Conservation (phyloP, 2,797 vertebrate species). For the Rhinatrema bivittatum region DNA sequence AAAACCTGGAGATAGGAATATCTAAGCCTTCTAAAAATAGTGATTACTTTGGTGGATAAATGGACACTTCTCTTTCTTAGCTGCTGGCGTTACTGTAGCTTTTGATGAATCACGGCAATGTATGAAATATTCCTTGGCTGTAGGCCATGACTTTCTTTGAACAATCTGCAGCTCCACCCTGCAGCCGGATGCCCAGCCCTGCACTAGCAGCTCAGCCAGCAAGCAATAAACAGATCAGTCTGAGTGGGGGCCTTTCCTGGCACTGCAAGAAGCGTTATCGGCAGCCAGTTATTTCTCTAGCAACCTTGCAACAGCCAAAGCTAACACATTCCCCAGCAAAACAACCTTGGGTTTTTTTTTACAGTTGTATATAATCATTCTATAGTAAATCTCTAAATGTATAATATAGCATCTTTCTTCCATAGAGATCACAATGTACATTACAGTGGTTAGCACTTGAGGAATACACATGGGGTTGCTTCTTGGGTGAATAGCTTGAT, state of each 20-base stretch:
- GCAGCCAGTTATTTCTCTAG: constrained; percentile 14
- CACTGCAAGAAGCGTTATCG: constrained; percentile 32
- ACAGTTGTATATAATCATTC: too few relatives aligned
- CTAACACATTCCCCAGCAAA: constrained; percentile 1
- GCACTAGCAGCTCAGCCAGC: constrained; percentile 47
- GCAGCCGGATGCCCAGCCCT: constrained; percentile 69
- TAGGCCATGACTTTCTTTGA: constrained; percentile 45
- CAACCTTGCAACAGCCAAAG: constrained; percentile 1
- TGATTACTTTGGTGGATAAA: neutral
- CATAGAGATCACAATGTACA: too few relatives aligned
- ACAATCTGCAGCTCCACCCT: constrained; percentile 58
- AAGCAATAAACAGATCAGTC: constrained; percentile 58
- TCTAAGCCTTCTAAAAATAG: neutral
- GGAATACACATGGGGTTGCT: too few relatives aligned
- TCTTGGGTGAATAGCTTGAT: too few relatives aligned
- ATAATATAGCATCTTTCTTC: too few relatives aligned
- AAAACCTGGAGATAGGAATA: too few relatives aligned
- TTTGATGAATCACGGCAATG: constrained; percentile 22
- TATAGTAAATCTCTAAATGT: too few relatives aligned
- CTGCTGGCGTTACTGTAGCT: neutral
- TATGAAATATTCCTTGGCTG: constrained; percentile 50
- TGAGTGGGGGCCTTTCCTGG: constrained; percentile 41
- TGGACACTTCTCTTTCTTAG: neutral
- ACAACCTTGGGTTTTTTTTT: too few relatives aligned
- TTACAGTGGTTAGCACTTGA: too few relatives aligned